Percentiles rank a stretch among this genome's conserved stretches.
Conservation (phyloP, 1,140 invertebrate species). For the Sycophila sp. region DNA sequence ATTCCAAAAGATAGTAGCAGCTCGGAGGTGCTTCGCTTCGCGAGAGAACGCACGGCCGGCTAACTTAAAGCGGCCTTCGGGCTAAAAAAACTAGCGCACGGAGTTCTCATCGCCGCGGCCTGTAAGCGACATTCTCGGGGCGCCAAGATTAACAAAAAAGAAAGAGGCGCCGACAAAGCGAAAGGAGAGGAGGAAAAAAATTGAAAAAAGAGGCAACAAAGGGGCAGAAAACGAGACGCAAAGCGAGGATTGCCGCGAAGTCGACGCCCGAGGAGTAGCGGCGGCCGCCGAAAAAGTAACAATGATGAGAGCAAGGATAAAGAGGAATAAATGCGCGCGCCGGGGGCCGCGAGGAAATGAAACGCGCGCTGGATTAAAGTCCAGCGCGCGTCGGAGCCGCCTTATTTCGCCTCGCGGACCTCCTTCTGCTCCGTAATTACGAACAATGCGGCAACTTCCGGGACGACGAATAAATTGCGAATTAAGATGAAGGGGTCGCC, state of each 20-base stretch:
- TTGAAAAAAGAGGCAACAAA: background rate
- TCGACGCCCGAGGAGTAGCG: too few species aligned
- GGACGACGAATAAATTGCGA: background rate
- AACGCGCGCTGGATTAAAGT: background rate
- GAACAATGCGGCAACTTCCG: too few species aligned
- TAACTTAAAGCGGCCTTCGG: too few species aligned
- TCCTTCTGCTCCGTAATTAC: too few species aligned
- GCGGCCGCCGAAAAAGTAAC: constrained; percentile 26
- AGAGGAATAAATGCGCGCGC: constrained; percentile 18
- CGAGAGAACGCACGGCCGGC: too few species aligned
- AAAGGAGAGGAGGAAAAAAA: background rate
- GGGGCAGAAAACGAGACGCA: background rate
- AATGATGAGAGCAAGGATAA: constrained; percentile 17
- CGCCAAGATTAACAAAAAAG: too few species aligned
- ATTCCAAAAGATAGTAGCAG: too few species aligned
- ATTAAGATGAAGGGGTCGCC: background rate
- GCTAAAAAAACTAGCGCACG: too few species aligned
- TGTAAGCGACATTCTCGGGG: background rate
- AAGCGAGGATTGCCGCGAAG: background rate
- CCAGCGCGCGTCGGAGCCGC: background rate
- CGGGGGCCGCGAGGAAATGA: background rate
- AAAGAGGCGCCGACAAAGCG: too few species aligned
- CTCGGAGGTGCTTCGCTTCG: too few species aligned
- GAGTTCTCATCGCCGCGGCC: too few species aligned
- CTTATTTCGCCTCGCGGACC: too few species aligned